Conservation (phyloP, 2,888 invertebrate species). For the Archips crataeganus region DNA sequence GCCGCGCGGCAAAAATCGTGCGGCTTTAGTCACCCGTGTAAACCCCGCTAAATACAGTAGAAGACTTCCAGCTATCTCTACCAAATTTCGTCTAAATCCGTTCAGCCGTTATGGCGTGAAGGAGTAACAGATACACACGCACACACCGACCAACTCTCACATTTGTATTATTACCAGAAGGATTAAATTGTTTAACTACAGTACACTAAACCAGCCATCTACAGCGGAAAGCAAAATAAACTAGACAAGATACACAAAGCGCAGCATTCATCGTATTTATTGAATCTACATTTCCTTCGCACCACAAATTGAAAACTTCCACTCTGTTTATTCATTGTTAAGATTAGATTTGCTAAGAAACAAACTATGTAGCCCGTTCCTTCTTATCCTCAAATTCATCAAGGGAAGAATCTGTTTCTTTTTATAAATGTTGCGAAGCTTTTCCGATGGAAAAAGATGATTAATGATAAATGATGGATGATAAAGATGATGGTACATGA, state of each 20-base stretch:
- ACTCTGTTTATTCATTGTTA: background rate
- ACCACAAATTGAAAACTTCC: constrained; percentile 1
- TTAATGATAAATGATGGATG: background rate
- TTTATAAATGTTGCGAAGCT: too few relatives aligned
- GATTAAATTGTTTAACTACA: background rate
- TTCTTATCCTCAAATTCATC: background rate
- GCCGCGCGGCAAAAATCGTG: too few relatives aligned
- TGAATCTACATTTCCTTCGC: background rate
- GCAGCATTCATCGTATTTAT: background rate
- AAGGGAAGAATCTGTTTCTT: too few relatives aligned
- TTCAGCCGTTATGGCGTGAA: too few relatives aligned
- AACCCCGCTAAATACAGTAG: too few relatives aligned
- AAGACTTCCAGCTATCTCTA: too few relatives aligned
- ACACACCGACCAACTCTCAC: too few relatives aligned
- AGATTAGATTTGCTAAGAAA: background rate
- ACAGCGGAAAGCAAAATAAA: background rate
- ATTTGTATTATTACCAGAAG: too few relatives aligned
- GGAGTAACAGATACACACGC: too few relatives aligned
- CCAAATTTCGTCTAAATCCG: too few relatives aligned
- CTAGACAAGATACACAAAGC: constrained; percentile 3
- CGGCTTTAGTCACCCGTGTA: too few relatives aligned
- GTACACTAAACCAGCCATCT: background rate
- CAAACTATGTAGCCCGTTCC: background rate
- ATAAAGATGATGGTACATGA: too few relatives aligned
- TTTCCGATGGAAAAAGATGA: background rate